These are phyloP conservation scores for Lepas anatifera DNA, from an alignment of 2,888 invertebrate species.

Conservation along the genomic window DNA sequence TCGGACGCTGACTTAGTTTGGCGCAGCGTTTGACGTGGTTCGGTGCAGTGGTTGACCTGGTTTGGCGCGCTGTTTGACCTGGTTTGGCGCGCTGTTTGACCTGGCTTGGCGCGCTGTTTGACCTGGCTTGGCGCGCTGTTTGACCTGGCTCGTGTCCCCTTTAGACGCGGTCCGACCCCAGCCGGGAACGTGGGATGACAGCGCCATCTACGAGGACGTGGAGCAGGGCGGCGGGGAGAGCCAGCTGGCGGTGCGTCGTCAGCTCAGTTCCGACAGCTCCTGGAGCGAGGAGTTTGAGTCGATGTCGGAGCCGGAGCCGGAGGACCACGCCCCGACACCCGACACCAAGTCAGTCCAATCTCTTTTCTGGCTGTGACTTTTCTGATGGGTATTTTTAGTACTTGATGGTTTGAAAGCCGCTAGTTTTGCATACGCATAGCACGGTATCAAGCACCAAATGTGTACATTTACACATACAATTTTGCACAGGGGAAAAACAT, in stretches of 20 bases:
- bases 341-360: neutral
- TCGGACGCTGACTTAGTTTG: too few relatives aligned
- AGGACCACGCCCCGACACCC: conserved; percentile 3
- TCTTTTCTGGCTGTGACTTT: too few relatives aligned
- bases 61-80: too few relatives aligned
- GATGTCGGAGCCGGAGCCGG: conserved; percentile 26
- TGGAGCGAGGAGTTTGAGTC: conserved; percentile 37
- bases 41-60: too few relatives aligned
- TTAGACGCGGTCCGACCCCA: neutral
- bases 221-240: neutral
- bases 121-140: neutral
- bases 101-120: neutral
- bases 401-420: too few relatives aligned
- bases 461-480: too few relatives aligned
- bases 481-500: too few relatives aligned
- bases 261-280: conserved; percentile 46
- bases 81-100: neutral
- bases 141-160: neutral
- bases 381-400: too few relatives aligned
- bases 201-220: conserved; percentile 5
- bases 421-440: too few relatives aligned
- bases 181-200: neutral
- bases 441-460: too few relatives aligned
- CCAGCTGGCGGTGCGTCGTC: conserved; percentile 24
- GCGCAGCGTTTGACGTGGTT: too few relatives aligned